Evolutionary conservation across 2,113 vertebrate genomes (phyloP).

Genomic region (Panthera tigris): DNA sequence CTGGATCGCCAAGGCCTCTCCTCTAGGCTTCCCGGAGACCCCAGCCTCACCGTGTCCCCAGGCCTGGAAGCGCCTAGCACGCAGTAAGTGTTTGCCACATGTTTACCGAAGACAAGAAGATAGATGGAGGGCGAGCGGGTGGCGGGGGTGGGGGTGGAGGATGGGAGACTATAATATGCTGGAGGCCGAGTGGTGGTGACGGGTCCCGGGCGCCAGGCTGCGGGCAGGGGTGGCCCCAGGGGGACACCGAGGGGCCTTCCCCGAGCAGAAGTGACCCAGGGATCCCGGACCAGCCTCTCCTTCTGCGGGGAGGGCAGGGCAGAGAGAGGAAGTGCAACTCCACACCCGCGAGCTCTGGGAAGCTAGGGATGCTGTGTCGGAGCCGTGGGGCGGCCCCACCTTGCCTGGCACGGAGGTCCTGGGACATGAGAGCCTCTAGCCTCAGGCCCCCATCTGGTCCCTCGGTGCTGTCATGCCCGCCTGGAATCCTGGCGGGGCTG

Average conservation of each 20-base stretch:
- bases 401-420: background rate
- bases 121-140: background rate
- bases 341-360: background rate
- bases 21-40: background rate
- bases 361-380: background rate
- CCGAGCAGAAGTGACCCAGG: background rate
- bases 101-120: background rate
- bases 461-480: background rate
- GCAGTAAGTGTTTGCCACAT: background rate
- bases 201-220: background rate
- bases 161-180: too few species aligned
- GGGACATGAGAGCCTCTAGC: background rate
- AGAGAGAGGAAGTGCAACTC: background rate
- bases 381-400: background rate
- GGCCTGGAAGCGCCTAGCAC: background rate
- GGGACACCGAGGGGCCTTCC: background rate
- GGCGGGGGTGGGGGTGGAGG: too few species aligned
- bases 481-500: background rate
- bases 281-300: background rate
- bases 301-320: background rate
- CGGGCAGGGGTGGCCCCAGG: background rate
- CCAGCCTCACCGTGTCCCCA: background rate
- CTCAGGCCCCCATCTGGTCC: background rate
- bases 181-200: background rate
- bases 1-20: too few species aligned